Evolutionary conservation across 2,888 invertebrate species (phyloP), one percentile per base, ranked within the genome.

Genomic region (Junonia oenone): DNA sequence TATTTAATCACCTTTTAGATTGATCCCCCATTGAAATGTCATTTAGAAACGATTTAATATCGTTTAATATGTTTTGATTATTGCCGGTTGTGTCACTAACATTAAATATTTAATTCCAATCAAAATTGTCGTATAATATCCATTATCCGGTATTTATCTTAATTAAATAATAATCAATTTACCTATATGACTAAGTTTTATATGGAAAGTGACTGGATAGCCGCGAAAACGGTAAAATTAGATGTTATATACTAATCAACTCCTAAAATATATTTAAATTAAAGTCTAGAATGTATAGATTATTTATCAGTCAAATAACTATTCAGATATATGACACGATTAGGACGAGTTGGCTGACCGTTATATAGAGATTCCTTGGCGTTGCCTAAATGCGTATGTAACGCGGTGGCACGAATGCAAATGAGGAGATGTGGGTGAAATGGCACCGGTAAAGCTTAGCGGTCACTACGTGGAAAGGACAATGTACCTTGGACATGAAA

Each of bases 281-380:
- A 37, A 5, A 15, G 5, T 33, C n/a, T n/a, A 11, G 31, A n/a
- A 33, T n/a, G n/a, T 33, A 33, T n/a, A 33, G 31, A n/a, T 33
- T 11, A 2, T 4, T n/a, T n/a, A n/a, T n/a, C n/a, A n/a, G 31
- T n/a, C n/a, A 33, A n/a, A 3, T 43, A 26, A 22, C 22, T 22
- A 43, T 43, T 43, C 17, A 43, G 19, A 14, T 45, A 27, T 37
- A 47, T 52, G 55, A 47, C 45, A 49, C 46, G 57, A 47, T 48
- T 49, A 55, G 64, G 69, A 70, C 75, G 67, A 71, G 71, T 75
- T 67, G 65, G 52, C 61, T 61, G 60, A 82, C 88, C 82, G 86
- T 84, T 86, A 85, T 63, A 64, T 61, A 73, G 76, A 81, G 76
- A 82, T 81, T 77, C 81, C 79, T 71, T 68, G 63, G 61, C 71